phyloP scores from a whole-genome alignment of 2,797 vertebrate genomes.

The Caiman crocodilus region DNA sequence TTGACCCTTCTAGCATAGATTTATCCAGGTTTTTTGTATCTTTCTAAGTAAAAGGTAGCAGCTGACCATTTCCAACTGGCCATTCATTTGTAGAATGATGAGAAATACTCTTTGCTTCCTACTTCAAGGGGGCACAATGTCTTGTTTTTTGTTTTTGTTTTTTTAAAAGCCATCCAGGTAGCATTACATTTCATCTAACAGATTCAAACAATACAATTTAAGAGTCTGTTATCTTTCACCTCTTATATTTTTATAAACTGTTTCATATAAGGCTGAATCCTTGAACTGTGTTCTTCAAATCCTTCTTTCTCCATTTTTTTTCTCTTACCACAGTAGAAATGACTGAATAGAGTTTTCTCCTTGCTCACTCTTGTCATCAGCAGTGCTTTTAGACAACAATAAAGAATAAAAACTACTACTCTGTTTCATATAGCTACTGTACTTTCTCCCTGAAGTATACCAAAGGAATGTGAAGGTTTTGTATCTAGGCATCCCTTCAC shows the following conservation, averaged over 20 bases:
- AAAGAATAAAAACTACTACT: not conserved
- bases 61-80: not conserved
- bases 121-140: not conserved
- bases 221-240: not conserved
- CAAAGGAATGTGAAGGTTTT: not conserved
- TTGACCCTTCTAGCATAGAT: not conserved
- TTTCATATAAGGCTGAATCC: not conserved
- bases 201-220: not conserved
- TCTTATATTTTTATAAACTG: not conserved
- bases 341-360: too few relatives aligned
- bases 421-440: not conserved
- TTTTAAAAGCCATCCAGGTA: not conserved
- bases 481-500: not conserved
- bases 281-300: not conserved
- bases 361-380: too few relatives aligned
- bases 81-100: not conserved
- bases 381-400: not conserved
- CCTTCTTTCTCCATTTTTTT: not conserved
- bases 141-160: not conserved
- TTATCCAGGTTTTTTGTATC: too few relatives aligned
- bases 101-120: not conserved
- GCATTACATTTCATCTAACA: not conserved
- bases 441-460: not conserved
- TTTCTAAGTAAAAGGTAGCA: not conserved
- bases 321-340: not conserved